Conservation (phyloP, 2,113 vertebrate genomes). For the Chaetorhynchus papuensis region DNA sequence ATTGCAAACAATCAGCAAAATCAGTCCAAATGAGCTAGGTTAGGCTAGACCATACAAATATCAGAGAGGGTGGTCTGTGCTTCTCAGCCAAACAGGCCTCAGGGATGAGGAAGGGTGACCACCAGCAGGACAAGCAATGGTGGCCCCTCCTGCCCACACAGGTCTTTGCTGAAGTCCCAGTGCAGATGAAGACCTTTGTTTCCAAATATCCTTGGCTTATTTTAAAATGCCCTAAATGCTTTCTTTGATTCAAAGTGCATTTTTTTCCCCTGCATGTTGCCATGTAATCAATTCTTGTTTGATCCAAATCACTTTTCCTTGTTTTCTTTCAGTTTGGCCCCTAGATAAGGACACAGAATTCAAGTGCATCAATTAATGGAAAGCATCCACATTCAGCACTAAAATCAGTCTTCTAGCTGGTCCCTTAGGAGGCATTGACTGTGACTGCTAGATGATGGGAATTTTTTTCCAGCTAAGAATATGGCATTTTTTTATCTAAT, state of each 20-base stretch:
- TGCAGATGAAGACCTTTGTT: neutral
- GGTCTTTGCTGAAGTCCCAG: neutral
- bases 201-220: neutral
- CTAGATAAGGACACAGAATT: neutral
- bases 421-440: neutral
- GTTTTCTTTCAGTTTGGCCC: neutral
- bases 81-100: neutral
- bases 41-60: neutral
- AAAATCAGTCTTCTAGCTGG: neutral
- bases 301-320: neutral
- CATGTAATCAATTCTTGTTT: neutral
- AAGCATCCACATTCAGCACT: neutral
- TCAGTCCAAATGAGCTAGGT: neutral
- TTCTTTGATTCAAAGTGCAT: neutral
- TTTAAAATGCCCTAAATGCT: neutral
- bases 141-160: neutral
- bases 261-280: neutral
- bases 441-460: neutral
- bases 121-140: rapidly evolving
- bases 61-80: neutral
- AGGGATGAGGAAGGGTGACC: neutral
- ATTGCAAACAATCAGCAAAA: neutral
- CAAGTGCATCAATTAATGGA: neutral
- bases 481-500: neutral
- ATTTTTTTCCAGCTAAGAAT: neutral